Percentiles rank a stretch among this genome's conserved stretches.
Conservation (phyloP, 2,888 invertebrate genomes). For the Ophraella communa region DNA sequence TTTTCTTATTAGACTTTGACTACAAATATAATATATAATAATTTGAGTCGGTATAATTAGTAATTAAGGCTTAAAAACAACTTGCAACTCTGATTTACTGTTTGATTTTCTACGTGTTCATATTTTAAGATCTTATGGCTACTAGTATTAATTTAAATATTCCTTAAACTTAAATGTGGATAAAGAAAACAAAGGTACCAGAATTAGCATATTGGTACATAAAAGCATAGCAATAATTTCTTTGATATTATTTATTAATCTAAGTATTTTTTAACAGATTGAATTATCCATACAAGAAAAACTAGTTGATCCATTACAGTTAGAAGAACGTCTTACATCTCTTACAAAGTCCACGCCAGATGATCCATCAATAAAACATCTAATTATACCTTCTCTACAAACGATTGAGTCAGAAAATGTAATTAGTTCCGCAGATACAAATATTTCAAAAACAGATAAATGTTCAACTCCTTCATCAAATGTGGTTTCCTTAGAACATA, state of each 20-base stretch:
- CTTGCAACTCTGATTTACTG: no score
- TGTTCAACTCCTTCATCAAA: background rate
- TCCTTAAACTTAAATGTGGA: no score
- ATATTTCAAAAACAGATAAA: background rate
- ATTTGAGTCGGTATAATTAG: no score
- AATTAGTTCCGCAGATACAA: background rate
- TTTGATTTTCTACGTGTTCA: no score
- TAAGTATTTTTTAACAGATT: background rate
- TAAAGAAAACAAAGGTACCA: no score
- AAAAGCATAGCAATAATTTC: no score
- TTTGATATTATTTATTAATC: background rate
- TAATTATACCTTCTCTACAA: background rate
- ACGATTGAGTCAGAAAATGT: background rate
- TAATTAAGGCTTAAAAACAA: no score
- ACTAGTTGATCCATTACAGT: background rate
- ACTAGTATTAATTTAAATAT: no score
- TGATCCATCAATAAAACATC: background rate
- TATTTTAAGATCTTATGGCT: no score
- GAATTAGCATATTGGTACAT: no score
- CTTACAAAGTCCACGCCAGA: background rate
- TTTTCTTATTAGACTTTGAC: no score
- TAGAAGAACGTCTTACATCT: background rate
- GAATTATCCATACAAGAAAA: background rate
- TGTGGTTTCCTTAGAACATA: constrained; percentile 39
- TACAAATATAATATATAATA: no score